These are phyloP conservation scores for Rugalucina vietnamica DNA, from an alignment of 2,888 invertebrate species.

Conservation along the genomic window DNA sequence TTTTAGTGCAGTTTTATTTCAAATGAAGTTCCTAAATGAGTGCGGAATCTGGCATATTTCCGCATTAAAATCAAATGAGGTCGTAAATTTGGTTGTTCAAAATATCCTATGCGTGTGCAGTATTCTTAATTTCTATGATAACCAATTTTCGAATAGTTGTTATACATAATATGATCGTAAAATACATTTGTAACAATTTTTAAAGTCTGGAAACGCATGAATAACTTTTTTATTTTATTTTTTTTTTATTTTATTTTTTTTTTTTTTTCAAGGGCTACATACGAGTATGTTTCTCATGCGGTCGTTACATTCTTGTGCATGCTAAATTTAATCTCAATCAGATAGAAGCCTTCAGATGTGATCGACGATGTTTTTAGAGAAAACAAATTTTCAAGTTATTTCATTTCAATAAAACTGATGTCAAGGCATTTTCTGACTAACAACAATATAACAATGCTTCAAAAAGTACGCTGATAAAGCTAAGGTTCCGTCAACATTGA, in stretches of 20 bases:
- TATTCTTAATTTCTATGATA: no score
- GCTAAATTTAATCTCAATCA: conserved; percentile 9
- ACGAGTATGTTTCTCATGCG: no score
- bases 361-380: background rate
- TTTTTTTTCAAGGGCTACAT: no score
- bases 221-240: no score
- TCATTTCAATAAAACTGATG: background rate
- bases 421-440: background rate
- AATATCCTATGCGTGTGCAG: no score
- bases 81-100: background rate
- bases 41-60: background rate
- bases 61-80: background rate
- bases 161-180: no score
- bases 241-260: no score
- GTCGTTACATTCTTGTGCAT: conserved; percentile 6
- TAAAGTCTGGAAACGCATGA: no score
- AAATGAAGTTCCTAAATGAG: background rate
- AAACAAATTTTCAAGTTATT: conserved; percentile 9
- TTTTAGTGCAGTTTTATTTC: background rate
- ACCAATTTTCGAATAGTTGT: no score
- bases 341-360: background rate
- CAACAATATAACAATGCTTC: conserved; percentile 1
- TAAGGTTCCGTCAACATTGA: background rate
- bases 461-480: background rate
- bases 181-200: no score